Conservation (phyloP, 2,888 invertebrate genomes). For the Tanaodytes sp. region DNA sequence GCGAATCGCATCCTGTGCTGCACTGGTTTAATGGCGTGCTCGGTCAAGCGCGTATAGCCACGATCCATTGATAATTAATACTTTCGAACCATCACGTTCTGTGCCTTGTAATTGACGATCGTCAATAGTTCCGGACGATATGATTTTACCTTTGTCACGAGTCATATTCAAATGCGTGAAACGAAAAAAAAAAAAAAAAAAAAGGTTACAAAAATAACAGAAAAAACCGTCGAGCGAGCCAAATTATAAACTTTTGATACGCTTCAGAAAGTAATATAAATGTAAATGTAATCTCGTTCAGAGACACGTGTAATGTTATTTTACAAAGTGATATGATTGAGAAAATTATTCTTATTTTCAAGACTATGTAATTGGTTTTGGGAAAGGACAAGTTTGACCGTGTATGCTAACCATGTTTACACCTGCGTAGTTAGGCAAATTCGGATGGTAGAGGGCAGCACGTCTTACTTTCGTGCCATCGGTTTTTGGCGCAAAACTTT, state of each 20-base stretch:
- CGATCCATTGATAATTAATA: conserved; percentile 71
- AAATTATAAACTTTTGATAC: conserved; percentile 48
- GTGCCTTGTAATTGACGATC: conserved; percentile 69
- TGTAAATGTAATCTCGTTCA: conserved; percentile 48
- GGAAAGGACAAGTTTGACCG: conserved; percentile 26
- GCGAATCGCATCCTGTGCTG: conserved; percentile 32
- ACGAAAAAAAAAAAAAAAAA: conserved; percentile 20
- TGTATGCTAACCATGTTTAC: conserved; percentile 16
- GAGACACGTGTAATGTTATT: conserved; percentile 43
- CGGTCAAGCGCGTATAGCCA: conserved; percentile 44
- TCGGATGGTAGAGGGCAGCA: conserved; percentile 16
- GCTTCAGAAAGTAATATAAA: conserved; percentile 49
- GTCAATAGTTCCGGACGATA: conserved; percentile 71
- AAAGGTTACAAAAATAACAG: conserved; percentile 34
- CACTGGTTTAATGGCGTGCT: conserved; percentile 50
- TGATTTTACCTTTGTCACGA: conserved; percentile 56
- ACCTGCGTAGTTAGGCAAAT: background rate
- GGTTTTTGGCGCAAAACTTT: no score
- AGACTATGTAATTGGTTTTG: conserved; percentile 34
- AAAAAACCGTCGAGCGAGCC: conserved; percentile 38
- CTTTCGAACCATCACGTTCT: conserved; percentile 64
- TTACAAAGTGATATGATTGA: conserved; percentile 48
- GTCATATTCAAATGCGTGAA: conserved; percentile 34
- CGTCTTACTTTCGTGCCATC: background rate
- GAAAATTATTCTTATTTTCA: conserved; percentile 42